Conservation (phyloP, 92 coral and sea anemone genomes). For the Porites lobata region DNA sequence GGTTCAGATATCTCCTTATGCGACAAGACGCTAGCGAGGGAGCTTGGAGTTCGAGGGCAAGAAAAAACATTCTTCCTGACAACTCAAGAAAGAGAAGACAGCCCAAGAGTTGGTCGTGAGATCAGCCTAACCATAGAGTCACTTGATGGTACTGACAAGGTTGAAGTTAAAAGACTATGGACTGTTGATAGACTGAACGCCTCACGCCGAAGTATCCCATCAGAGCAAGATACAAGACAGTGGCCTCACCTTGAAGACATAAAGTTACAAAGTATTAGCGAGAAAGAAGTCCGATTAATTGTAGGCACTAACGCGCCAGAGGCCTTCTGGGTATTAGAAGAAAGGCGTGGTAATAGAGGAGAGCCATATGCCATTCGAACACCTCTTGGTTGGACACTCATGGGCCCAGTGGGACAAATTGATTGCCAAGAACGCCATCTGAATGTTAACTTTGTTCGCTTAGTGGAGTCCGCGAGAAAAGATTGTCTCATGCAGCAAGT, state of each 20-base stretch:
- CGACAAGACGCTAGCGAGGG: too few relatives aligned
- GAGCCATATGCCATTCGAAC: slow-evolving; percentile 60
- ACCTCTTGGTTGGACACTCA: slow-evolving; percentile 54
- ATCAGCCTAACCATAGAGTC: slow-evolving; percentile 27
- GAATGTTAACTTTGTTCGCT: not conserved
- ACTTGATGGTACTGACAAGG: slow-evolving; percentile 34
- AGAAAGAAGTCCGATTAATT: slow-evolving; percentile 17
- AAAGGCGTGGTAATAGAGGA: slow-evolving; percentile 40
- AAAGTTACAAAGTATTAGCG: slow-evolving; percentile 37
- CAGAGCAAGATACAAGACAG: slow-evolving; percentile 18
- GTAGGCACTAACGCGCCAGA: slow-evolving; percentile 68
- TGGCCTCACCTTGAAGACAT: slow-evolving; percentile 60
- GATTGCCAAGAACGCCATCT: not conserved
- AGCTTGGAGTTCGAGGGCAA: too few relatives aligned
- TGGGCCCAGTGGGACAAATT: slow-evolving; percentile 16
- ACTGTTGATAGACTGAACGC: slow-evolving; percentile 53
- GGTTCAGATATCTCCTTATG: slow-evolving; percentile 52
- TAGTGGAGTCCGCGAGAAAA: not conserved
- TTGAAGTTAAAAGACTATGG: slow-evolving; percentile 52
- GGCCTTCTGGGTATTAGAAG: slow-evolving; percentile 71
- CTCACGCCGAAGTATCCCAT: slow-evolving; percentile 56
- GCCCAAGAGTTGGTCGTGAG: too few relatives aligned
- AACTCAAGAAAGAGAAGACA: too few relatives aligned
- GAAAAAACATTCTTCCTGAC: too few relatives aligned
- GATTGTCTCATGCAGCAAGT: slow-evolving; percentile 11